Conservation (phyloP, 2,888 invertebrate genomes). For the Microctonus aethiopoides region DNA sequence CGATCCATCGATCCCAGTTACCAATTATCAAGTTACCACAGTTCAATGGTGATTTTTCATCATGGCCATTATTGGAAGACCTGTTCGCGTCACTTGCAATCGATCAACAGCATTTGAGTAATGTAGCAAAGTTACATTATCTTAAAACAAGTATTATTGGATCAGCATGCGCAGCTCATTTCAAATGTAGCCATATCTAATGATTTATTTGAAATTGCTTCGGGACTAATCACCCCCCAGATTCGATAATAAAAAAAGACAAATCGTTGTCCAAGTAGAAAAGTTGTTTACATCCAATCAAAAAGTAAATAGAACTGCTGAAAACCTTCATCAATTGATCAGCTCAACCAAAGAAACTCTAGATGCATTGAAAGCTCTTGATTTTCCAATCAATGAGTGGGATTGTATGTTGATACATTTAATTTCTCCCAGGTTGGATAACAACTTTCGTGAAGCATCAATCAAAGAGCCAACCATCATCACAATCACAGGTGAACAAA, state of each 20-base stretch:
- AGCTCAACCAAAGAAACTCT: not conserved
- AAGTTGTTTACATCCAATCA: not conserved
- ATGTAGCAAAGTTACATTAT: constrained; percentile 16
- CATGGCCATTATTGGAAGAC: constrained; percentile 3
- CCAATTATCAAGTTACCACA: not conserved
- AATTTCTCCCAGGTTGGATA: not conserved
- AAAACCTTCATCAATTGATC: not conserved
- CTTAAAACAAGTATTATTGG: constrained; percentile 4
- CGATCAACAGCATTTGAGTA: not conserved
- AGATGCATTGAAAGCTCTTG: constrained; percentile 3
- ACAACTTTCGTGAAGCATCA: not conserved
- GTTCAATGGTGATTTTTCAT: not conserved
- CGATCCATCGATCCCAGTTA: not conserved
- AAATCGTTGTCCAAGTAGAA: constrained; percentile 18
- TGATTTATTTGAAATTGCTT: constrained; percentile 12
- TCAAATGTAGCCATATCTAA: not conserved
- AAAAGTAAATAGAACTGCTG: not conserved
- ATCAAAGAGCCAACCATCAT: no score
- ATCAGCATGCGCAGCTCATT: not conserved
- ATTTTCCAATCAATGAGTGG: constrained; percentile 7
- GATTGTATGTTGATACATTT: not conserved
- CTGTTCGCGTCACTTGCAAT: not conserved
- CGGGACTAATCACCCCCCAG: not conserved
- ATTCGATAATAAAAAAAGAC: constrained; percentile 20
- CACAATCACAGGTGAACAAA: not conserved